Evolutionary conservation across 2,888 invertebrate species (phyloP).

Genomic region (Ganaspis brasiliensis): DNA sequence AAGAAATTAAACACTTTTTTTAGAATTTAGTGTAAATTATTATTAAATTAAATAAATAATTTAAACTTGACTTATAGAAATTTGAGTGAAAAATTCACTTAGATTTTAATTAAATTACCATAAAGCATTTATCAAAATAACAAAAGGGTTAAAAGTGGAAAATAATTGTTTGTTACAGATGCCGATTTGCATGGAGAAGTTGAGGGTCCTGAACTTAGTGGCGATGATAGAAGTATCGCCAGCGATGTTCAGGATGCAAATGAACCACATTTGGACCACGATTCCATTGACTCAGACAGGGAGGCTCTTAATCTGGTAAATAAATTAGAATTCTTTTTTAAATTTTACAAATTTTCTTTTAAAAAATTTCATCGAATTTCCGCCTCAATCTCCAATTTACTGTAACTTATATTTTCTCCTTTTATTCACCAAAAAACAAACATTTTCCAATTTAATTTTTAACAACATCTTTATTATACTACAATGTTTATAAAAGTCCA

Average conservation of each 20-base stretch:
- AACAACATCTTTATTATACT: too few relatives aligned
- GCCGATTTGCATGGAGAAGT: conserved; percentile 84
- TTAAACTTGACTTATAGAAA: too few relatives aligned
- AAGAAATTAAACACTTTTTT: too few relatives aligned
- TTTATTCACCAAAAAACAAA: too few relatives aligned
- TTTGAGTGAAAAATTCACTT: too few relatives aligned
- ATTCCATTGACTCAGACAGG: conserved; percentile 85
- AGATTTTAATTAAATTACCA: too few relatives aligned
- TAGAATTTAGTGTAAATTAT: too few relatives aligned
- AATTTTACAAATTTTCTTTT: neutral
- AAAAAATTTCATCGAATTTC: neutral
- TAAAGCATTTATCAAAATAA: too few relatives aligned
- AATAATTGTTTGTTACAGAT: conserved; percentile 80
- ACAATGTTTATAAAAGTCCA: too few relatives aligned
- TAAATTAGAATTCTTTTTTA: neutral
- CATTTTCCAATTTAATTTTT: too few relatives aligned
- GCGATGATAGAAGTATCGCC: conserved; percentile 84
- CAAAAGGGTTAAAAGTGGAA: neutral
- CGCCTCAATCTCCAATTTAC: neutral
- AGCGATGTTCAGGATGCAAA: conserved; percentile 83
- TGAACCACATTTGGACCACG: conserved; percentile 82
- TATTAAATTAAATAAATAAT: too few relatives aligned
- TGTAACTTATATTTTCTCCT: too few relatives aligned
- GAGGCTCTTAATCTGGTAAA: conserved; percentile 85
- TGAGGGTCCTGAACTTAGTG: conserved; percentile 84